Conservation (phyloP, 1,140 invertebrate genomes). For the Dendroctonus ponderosae region DNA sequence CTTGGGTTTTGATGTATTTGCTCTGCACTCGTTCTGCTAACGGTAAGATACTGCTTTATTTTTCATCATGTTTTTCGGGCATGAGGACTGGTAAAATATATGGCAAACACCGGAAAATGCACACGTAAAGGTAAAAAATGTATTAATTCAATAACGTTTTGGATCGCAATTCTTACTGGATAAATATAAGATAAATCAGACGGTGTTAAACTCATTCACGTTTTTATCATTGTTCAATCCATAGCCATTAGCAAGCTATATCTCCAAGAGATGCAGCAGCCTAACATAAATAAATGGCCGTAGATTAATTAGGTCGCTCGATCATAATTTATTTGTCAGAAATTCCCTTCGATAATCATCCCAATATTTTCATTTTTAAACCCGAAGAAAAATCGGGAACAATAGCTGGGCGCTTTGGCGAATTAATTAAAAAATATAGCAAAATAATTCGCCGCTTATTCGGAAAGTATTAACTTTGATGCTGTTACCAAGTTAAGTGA, state of each 20-base stretch:
- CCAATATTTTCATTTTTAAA: constrained; percentile 16
- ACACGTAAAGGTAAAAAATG: too few species aligned
- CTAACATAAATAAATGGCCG: constrained; percentile 14
- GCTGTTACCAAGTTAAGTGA: too few species aligned
- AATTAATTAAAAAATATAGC: constrained; percentile 12
- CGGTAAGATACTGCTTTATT: constrained; percentile 22
- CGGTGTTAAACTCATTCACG: too few species aligned
- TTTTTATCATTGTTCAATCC: too few species aligned
- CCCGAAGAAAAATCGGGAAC: constrained; percentile 8
- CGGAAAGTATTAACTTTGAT: too few species aligned
- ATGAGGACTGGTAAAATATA: too few species aligned
- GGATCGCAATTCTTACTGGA: too few species aligned
- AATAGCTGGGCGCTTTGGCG: not conserved
- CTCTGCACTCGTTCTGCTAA: constrained; percentile 22
- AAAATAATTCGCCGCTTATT: constrained; percentile 10
- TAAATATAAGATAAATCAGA: too few species aligned
- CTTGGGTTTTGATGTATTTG: constrained; percentile 21
- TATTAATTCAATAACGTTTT: too few species aligned
- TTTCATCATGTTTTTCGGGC: constrained; percentile 7
- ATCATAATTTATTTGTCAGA: constrained; percentile 14
- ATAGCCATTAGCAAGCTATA: too few species aligned
- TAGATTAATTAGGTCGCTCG: constrained; percentile 16
- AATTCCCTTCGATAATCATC: constrained; percentile 8
- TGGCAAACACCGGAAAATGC: too few species aligned
- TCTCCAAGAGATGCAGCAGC: not conserved